Base-by-base conservation (phyloP, 2,888 invertebrate species). In the Melieria omissa region DNA sequence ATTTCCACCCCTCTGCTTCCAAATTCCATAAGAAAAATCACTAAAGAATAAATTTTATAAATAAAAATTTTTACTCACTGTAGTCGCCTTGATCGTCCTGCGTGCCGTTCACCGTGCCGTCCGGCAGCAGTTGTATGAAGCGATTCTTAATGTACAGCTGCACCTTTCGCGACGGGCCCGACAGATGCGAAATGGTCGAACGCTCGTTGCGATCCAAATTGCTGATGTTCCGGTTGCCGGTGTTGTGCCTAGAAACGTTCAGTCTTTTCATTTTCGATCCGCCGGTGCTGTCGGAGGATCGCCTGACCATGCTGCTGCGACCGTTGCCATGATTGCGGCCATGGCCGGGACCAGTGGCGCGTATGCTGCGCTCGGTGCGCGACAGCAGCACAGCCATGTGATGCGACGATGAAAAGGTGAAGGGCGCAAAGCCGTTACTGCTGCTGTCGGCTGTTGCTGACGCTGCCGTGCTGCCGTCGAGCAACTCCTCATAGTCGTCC, bases 91-190 rank as follows among this genome's bases (percentile, higher is more conserved):
- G 90, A 88, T 92, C 92, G 87, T 94, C 92, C 85, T 90, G 90
- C 85, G 94, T 94, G 81, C 95, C 94, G 89, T 93, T 94, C 88
- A 95, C 93, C 81, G 92, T 92, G 87, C 95, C 95, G 89, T 94
- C 94, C 80, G 93, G 93, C 88, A 93, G 88, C 82, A 95, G 89
- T 89, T 95, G 95, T 79, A 95, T 90, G 86, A 93, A 92, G 81
- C 92, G 91, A 89, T 94, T 93, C 89, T 93, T 94, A 88, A 95
- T 92, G 89, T 92, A 93, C 90, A 95, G 90, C 88, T 93, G 93
- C 84, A 95, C 93, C 85, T 93, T 93, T 82, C 94, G 90, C 74
- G 93, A 91, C 86, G 94, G 93, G 86, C 94, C 94, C 81, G 93
- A 92, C 86, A 93, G 91, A 88, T 93, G 93, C 84, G 93, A 93